phyloP scores from a whole-genome alignment of 2,888 invertebrate genomes.

The Diogma glabrata region DNA sequence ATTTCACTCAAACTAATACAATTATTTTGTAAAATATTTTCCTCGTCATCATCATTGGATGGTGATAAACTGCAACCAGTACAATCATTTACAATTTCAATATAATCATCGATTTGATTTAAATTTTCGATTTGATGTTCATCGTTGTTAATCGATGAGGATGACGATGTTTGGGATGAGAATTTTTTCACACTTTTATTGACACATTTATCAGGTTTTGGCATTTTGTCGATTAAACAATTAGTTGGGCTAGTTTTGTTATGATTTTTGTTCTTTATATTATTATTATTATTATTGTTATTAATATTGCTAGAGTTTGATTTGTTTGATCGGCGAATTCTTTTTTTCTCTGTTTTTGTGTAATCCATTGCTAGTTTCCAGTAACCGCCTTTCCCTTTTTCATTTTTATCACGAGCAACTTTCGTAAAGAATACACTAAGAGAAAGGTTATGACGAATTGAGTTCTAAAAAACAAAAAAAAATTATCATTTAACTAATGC shows the following conservation, averaged over 20 bases:
- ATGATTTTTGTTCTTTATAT: not conserved
- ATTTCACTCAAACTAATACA: slow-evolving; percentile 5
- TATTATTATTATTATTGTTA: slow-evolving; percentile 7
- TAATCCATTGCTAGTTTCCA: slow-evolving; percentile 35
- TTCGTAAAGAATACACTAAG: slow-evolving; percentile 35
- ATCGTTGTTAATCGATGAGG: slow-evolving; percentile 1
- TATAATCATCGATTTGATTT: not conserved
- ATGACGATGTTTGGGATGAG: not conserved
- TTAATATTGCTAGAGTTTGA: slow-evolving; percentile 8
- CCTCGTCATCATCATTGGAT: not conserved
- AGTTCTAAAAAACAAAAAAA: slow-evolving; percentile 27
- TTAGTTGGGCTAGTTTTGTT: not conserved
- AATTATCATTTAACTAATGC: too few relatives aligned
- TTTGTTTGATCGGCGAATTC: slow-evolving; percentile 25
- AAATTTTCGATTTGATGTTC: slow-evolving; percentile 1
- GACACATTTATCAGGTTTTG: slow-evolving; percentile 4
- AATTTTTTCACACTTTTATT: not conserved
- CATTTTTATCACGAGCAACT: slow-evolving; percentile 32
- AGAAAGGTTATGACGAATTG: slow-evolving; percentile 35
- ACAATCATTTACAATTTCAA: not conserved
- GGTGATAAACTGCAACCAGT: not conserved
- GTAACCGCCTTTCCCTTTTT: slow-evolving; percentile 36
- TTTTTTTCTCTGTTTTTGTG: slow-evolving; percentile 32
- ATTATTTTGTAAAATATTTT: not conserved
- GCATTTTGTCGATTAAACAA: not conserved